A percentile compares a stretch with the other conserved stretches of the same genome.
These are phyloP conservation scores for Cantharis lateralis DNA, from an alignment of 2,888 invertebrate species.

Conservation along the genomic window DNA sequence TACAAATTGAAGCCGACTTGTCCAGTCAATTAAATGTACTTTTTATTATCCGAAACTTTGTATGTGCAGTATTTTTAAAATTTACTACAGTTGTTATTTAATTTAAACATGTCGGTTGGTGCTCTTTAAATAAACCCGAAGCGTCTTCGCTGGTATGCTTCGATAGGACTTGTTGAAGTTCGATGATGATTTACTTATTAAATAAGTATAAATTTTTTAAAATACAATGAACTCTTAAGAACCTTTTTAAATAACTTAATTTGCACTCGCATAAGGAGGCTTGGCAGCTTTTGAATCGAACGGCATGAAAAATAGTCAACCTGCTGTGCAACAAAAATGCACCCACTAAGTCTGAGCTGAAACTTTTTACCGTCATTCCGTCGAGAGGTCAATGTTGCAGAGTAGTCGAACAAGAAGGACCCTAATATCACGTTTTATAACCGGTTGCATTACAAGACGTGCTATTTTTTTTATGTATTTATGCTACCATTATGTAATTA, in stretches of 20 bases:
- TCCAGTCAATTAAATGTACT: not conserved
- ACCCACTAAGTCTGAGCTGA: constrained; percentile 23
- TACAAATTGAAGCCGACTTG: not conserved
- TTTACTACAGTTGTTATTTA: not conserved
- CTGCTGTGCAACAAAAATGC: constrained; percentile 29
- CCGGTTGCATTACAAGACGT: constrained; percentile 19
- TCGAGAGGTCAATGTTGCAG: constrained; percentile 28
- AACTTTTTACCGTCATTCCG: constrained; percentile 29
- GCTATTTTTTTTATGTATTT: constrained; percentile 3
- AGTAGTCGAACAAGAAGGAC: constrained; percentile 20
- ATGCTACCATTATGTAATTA: not conserved
- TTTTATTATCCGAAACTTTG: not conserved
- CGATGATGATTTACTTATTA: not conserved
- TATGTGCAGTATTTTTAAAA: not conserved
- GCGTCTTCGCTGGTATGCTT: not conserved
- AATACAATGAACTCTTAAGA: constrained; percentile 4
- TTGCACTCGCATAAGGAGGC: constrained; percentile 7
- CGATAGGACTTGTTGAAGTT: not conserved
- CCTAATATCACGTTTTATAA: constrained; percentile 27
- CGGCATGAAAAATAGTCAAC: constrained; percentile 18
- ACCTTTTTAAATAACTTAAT: constrained; percentile 17
- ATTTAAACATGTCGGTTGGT: too few species aligned
- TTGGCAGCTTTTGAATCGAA: constrained; percentile 9
- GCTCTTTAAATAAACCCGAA: not conserved
- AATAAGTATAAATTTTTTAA: not conserved